phyloP scores from a whole-genome alignment of 2,888 invertebrate species.

The Bugula neritina region DNA sequence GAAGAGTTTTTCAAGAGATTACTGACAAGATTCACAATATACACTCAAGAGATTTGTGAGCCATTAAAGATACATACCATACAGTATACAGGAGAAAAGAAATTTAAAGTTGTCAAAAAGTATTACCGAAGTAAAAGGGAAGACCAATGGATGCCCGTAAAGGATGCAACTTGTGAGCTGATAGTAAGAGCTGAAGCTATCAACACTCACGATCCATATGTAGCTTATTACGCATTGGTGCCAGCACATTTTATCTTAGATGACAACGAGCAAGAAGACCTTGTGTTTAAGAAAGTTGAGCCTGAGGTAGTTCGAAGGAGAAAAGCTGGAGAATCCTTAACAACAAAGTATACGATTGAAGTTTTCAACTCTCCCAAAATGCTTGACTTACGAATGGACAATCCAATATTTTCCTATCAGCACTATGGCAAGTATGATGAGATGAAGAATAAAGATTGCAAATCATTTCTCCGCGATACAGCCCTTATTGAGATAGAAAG shows the following conservation, averaged over 20 bases:
- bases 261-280: neutral
- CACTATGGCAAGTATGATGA: neutral
- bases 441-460: neutral
- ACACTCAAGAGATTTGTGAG: neutral
- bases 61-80: neutral
- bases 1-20: neutral
- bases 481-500: neutral
- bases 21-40: neutral
- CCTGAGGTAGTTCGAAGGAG: neutral
- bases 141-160: neutral
- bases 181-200: neutral
- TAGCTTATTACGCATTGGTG: neutral
- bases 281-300: neutral
- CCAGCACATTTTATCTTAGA: neutral
- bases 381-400: neutral
- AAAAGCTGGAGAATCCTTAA: neutral
- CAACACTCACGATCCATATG: neutral
- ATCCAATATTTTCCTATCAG: neutral
- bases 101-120: neutral
- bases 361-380: neutral
- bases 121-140: neutral
- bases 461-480: neutral
- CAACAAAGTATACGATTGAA: neutral
- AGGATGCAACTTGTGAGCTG: neutral
- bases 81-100: neutral